These are phyloP conservation scores for Varroa destructor DNA, from an alignment of 1,140 invertebrate genomes.

Conservation along the genomic window DNA sequence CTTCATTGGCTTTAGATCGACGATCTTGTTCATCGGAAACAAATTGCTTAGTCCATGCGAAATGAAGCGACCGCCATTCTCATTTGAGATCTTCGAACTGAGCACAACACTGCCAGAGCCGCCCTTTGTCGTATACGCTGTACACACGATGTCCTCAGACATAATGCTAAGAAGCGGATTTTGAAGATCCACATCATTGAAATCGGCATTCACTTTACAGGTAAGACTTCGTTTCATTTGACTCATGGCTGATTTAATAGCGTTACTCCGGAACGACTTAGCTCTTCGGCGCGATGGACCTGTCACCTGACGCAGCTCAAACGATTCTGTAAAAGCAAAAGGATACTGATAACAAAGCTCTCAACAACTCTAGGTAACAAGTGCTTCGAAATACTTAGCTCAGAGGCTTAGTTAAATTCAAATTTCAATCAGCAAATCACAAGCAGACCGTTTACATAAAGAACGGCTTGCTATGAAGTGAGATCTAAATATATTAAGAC, in stretches of 20 bases:
- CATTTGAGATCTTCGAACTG: not conserved
- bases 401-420: too few species aligned
- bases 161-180: not conserved
- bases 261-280: not conserved
- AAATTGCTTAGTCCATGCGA: slow-evolving; percentile 3
- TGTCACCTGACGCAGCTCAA: not conserved
- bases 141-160: not conserved
- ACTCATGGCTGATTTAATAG: slow-evolving; percentile 7
- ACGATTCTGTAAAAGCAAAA: not conserved
- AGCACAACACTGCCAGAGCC: not conserved
- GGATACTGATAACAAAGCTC: too few species aligned
- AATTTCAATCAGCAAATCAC: too few species aligned
- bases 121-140: not conserved
- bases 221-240: not conserved
- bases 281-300: slow-evolving; percentile 12
- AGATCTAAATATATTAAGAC: too few species aligned
- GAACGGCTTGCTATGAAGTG: too few species aligned
- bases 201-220: not conserved
- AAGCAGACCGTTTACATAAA: too few species aligned
- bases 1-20: slow-evolving; percentile 7
- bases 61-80: too few species aligned
- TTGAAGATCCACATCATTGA: not conserved
- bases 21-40: slow-evolving; percentile 2
- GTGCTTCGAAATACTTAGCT: too few species aligned
- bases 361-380: too few species aligned